Conservation (phyloP, 1,140 invertebrate genomes). For the Heterodera carotae region DNA sequence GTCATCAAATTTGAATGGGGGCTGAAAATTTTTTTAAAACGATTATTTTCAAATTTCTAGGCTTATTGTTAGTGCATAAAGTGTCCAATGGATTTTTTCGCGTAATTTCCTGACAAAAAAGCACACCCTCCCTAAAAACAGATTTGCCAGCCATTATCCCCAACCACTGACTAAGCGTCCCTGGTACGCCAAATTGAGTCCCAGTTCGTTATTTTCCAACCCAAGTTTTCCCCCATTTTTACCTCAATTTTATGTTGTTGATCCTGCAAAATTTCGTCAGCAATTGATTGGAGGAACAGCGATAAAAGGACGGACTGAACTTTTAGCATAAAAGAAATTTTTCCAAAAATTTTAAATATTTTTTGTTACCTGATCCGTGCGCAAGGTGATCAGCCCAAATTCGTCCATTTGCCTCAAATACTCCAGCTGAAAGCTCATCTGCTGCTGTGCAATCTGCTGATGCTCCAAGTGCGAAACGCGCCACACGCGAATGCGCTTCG, state of each 20-base stretch:
- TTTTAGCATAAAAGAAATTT: no score
- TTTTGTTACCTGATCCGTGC: constrained; percentile 35
- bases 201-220: no score
- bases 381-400: constrained; percentile 38
- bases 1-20: constrained; percentile 54
- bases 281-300: constrained; percentile 55
- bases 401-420: constrained; percentile 48
- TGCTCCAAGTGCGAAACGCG: constrained; percentile 48
- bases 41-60: no score
- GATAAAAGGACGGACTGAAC: constrained; percentile 51
- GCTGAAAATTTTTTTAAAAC: constrained; percentile 28
- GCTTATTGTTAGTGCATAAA: no score
- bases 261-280: constrained; percentile 49
- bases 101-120: not conserved
- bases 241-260: constrained; percentile 9
- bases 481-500: constrained; percentile 53
- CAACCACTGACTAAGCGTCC: no score
- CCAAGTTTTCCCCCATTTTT: no score
- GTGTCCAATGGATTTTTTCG: no score
- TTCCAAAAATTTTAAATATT: constrained; percentile 5
- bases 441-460: constrained; percentile 7
- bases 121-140: no score
- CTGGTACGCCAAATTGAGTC: no score
- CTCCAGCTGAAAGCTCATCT: constrained; percentile 54
- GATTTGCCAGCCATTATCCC: no score